Evolutionary conservation across 2,113 vertebrate genomes (phyloP), one percentile per base, ranked within the genome.

Genomic region (Nesogale talazaci): DNA sequence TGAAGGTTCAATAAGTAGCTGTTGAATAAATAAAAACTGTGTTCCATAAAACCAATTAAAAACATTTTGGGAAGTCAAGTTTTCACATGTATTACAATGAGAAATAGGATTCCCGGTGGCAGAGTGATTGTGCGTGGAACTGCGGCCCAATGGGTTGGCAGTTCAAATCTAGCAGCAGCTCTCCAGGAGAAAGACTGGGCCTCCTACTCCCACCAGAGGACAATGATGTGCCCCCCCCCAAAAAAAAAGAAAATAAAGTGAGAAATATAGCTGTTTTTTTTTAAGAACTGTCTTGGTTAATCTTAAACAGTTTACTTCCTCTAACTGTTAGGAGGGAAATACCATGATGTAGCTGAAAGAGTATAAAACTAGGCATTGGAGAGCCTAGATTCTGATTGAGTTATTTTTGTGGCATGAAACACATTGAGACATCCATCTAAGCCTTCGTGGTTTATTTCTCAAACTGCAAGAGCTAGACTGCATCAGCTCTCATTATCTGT

Each of bases 71-170:
- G 65, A 91, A 57, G 25, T 46, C 38, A 46, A 0, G 6, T 84
- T 57, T 80, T 65, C 63, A 83, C 20, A 59, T 38, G 63, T 92
- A 80, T 77, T 81, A 85, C 65, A 84, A 82, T 85, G 2, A 85
- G 52, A 90, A 90, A 31, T 4, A 59, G n/a, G n/a, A n/a, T n/a
- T n/a, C n/a, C n/a, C n/a, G n/a, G n/a, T n/a, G n/a, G n/a, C n/a
- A n/a, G n/a, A n/a, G n/a, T n/a, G n/a, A n/a, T n/a, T n/a, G n/a
- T n/a, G n/a, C n/a, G n/a, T n/a, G n/a, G n/a, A n/a, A n/a, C n/a
- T n/a, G n/a, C n/a, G n/a, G n/a, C n/a, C n/a, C n/a, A n/a, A n/a
- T n/a, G n/a, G n/a, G n/a, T n/a, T n/a, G n/a, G n/a, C n/a, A n/a
- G n/a, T n/a, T n/a, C n/a, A n/a, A n/a, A n/a, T n/a, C n/a, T n/a